These are phyloP conservation scores for Elephantulus edwardii DNA, from an alignment of 2,113 vertebrate genomes.

Conservation along the genomic window DNA sequence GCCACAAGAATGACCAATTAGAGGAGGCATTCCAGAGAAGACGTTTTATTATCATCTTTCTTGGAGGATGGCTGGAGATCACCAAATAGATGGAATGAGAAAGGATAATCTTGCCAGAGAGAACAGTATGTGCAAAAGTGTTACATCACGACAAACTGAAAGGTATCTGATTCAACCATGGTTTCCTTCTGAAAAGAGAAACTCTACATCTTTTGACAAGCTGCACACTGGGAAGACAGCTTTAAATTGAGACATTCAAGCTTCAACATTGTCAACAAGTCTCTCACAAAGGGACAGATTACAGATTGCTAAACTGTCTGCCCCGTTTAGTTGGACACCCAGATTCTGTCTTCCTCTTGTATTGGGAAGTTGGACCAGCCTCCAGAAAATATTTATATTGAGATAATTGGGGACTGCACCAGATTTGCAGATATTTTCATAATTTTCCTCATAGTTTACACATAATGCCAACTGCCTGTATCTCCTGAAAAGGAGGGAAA, in stretches of 20 bases:
- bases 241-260: neutral
- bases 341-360: slow-evolving; percentile 35
- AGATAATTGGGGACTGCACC: slow-evolving; percentile 54
- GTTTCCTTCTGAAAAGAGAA: neutral
- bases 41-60: neutral
- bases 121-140: fast-evolving
- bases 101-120: neutral
- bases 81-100: too few species aligned
- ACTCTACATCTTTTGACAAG: neutral
- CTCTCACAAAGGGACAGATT: neutral
- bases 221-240: neutral
- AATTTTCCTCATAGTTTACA: slow-evolving; percentile 53
- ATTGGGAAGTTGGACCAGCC: slow-evolving; percentile 5
- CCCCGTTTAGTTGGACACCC: neutral
- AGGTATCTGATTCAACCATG: neutral
- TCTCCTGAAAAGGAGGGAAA: slow-evolving; percentile 42
- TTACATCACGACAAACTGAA: too few species aligned
- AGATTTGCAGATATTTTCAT: slow-evolving; percentile 64
- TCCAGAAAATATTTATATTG: slow-evolving; percentile 65
- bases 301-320: neutral
- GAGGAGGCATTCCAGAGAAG: neutral
- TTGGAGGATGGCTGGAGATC: neutral
- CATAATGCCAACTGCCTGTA: slow-evolving; percentile 48
- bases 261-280: neutral
- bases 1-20: neutral